Percentiles rank a stretch among this genome's conserved stretches.
These are phyloP conservation scores for Sylvia borin DNA, from an alignment of 2,797 vertebrate species.

Conservation along the genomic window DNA sequence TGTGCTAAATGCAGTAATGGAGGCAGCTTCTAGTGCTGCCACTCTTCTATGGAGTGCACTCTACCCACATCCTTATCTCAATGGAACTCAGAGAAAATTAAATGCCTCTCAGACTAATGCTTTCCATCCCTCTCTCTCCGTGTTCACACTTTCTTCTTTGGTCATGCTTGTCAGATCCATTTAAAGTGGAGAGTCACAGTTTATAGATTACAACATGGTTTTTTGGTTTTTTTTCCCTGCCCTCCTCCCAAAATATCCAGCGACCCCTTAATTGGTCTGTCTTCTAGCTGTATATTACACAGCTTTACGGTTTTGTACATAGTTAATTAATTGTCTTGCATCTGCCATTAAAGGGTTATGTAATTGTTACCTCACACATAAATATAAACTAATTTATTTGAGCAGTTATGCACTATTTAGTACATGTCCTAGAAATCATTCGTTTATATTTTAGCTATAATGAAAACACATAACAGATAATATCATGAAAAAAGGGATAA, in stretches of 20 bases:
- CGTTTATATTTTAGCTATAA: neutral
- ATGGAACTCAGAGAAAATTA: slow-evolving; percentile 18
- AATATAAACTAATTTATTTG: neutral
- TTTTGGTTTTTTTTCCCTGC: neutral
- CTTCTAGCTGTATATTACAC: neutral
- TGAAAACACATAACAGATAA: neutral
- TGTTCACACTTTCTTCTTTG: neutral
- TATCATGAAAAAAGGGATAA: neutral
- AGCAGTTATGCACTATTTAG: neutral
- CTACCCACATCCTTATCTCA: slow-evolving; percentile 3
- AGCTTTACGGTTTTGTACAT: neutral
- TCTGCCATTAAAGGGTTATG: neutral
- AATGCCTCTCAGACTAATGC: neutral
- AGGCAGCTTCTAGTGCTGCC: neutral
- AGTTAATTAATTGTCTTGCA: neutral
- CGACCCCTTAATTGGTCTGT: neutral
- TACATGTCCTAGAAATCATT: neutral
- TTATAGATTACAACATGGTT: neutral
- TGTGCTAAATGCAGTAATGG: slow-evolving; percentile 19
- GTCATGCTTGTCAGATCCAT: neutral
- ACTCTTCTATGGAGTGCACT: neutral
- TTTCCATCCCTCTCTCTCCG: neutral
- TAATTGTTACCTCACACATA: neutral
- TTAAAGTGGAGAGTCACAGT: neutral
- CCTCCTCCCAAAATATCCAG: fast-evolving